These are phyloP conservation scores for Aspidiotus destructor DNA, from an alignment of 2,888 invertebrate genomes.

Conservation along the genomic window DNA sequence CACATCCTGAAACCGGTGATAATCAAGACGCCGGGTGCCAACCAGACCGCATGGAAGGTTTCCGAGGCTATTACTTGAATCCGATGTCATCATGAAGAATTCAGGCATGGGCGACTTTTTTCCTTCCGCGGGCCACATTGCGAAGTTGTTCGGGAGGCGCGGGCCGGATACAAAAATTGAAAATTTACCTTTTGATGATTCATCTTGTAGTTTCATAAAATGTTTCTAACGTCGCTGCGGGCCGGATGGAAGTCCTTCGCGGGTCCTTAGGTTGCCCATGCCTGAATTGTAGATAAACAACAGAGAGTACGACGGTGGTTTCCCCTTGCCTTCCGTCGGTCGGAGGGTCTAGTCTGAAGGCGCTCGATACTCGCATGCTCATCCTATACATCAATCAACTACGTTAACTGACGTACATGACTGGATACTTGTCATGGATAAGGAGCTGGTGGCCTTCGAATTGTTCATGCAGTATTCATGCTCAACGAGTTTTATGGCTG, in stretches of 20 bases:
- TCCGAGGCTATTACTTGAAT: conserved; percentile 1
- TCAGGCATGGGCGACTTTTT: too few relatives aligned
- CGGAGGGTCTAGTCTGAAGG: not conserved
- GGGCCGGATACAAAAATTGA: too few relatives aligned
- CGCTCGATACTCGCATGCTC: not conserved
- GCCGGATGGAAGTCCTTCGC: too few relatives aligned
- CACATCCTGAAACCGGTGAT: not conserved
- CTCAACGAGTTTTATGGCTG: not conserved
- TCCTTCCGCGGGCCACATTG: too few relatives aligned
- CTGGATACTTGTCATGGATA: not conserved
- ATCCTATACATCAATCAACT: too few relatives aligned
- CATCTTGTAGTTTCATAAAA: too few relatives aligned
- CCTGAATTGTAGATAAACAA: not conserved
- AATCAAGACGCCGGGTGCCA: conserved; percentile 1
- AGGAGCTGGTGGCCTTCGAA: not conserved
- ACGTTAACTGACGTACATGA: not conserved
- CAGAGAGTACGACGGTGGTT: not conserved
- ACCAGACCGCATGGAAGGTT: not conserved
- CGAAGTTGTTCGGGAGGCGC: too few relatives aligned
- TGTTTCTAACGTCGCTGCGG: too few relatives aligned
- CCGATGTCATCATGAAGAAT: not conserved
- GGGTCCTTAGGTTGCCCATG: too few relatives aligned
- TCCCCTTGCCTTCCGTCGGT: conserved; percentile 3
- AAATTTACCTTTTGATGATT: too few relatives aligned
- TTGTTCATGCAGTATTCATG: not conserved